A percentile compares a stretch with the other conserved stretches of the same genome.
phyloP scores from a whole-genome alignment of 2,113 vertebrate genomes.

The Madoqua kirkii region DNA sequence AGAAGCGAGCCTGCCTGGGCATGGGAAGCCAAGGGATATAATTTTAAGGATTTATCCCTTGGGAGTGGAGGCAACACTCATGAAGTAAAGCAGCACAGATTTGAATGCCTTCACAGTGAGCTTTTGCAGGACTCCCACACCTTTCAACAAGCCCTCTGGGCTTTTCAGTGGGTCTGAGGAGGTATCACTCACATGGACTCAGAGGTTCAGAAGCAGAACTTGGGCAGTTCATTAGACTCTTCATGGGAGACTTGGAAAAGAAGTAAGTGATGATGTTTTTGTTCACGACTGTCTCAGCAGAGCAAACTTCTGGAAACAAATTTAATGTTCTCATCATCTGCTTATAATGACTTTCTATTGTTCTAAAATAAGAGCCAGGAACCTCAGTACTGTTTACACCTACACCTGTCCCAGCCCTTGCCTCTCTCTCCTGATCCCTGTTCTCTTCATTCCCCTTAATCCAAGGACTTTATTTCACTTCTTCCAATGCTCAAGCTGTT shows the following conservation, averaged over 20 bases:
- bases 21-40: background rate
- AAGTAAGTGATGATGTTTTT: background rate
- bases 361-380: background rate
- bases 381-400: background rate
- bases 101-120: background rate
- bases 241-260: background rate
- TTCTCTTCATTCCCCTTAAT: background rate
- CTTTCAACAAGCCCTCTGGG: background rate
- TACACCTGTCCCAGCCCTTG: background rate
- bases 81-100: background rate
- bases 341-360: background rate
- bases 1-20: constrained; percentile 24
- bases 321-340: background rate
- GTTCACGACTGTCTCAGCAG: background rate
- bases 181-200: background rate
- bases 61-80: background rate
- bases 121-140: background rate
- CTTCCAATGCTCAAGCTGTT: background rate
- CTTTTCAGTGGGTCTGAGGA: background rate
- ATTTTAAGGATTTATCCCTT: constrained; percentile 47
- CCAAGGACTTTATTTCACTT: background rate
- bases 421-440: background rate
- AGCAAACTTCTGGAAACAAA: background rate
- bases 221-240: background rate
- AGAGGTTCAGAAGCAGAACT: background rate